Evolutionary conservation across 1,140 invertebrate genomes (phyloP).

Genomic region (Carcinoscorpius rotundicauda): DNA sequence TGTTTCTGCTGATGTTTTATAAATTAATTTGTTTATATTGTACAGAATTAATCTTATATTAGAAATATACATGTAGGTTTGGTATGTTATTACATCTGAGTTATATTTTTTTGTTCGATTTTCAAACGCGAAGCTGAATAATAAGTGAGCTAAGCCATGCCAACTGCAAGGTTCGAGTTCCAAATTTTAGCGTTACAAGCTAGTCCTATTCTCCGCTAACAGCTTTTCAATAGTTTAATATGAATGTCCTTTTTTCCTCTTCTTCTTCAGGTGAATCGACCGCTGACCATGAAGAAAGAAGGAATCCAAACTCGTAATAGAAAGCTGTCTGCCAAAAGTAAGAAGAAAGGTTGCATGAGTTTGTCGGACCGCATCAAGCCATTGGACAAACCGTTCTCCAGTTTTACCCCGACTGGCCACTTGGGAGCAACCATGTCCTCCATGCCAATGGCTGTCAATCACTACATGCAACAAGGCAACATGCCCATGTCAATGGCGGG

Average conservation of each 20-base stretch:
- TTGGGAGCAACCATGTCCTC: constrained; percentile 33
- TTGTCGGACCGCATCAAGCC: constrained; percentile 56
- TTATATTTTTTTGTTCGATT: no score
- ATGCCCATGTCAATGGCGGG: constrained; percentile 31
- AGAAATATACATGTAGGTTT: no score
- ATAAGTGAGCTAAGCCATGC: no score
- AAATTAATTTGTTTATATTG: no score
- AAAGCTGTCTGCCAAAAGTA: constrained; percentile 74
- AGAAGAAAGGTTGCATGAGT: constrained; percentile 55
- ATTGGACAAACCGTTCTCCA: constrained; percentile 34
- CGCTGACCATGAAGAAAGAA: constrained; percentile 42
- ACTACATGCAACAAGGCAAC: constrained; percentile 35
- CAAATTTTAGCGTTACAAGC: no score
- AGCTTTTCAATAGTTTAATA: no score
- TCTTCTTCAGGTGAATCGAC: constrained; percentile 44
- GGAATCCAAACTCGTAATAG: constrained; percentile 41
- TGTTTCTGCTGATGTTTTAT: no score
- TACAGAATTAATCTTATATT: no score
- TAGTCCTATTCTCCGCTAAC: no score
- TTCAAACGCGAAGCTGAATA: no score
- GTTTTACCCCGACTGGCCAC: constrained; percentile 25
- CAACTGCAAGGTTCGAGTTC: no score
- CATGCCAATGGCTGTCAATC: constrained; percentile 21
- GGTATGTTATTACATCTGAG: no score
- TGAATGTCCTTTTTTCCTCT: constrained; percentile 6